Evolutionary conservation across 2,797 vertebrate genomes (phyloP).

Genomic region (Phrynocephalus guinanensis): DNA sequence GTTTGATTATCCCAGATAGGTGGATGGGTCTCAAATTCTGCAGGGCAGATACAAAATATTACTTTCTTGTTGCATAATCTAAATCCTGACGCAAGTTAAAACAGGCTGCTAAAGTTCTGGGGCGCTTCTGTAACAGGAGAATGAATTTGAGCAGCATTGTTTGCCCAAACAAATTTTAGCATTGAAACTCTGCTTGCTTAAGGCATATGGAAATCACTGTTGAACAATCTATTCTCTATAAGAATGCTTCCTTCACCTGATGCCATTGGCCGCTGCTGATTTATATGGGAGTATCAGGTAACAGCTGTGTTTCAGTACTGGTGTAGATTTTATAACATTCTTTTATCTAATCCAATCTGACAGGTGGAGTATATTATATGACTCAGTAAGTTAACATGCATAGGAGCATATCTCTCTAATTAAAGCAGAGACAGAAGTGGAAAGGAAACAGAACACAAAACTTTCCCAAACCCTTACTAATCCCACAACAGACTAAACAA

Average conservation of each 20-base stretch:
- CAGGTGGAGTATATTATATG: slow-evolving; percentile 15
- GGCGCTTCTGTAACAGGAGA: background rate
- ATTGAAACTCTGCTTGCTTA: background rate
- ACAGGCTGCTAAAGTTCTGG: background rate
- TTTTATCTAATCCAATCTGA: slow-evolving; percentile 30
- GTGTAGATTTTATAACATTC: slow-evolving; percentile 29
- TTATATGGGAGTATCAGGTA: slow-evolving; percentile 11
- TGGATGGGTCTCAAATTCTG: background rate
- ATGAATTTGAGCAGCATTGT: background rate
- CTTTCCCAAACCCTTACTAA: slow-evolving; percentile 11
- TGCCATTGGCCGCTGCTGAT: fast-evolving
- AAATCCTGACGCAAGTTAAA: background rate
- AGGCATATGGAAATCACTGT: background rate
- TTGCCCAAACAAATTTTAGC: background rate
- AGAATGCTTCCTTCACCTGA: background rate
- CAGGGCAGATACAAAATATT: background rate
- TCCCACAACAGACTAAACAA: background rate
- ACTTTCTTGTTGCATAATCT: background rate
- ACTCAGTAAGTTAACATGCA: background rate
- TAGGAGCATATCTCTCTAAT: background rate
- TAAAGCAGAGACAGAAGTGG: background rate
- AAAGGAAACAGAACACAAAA: background rate
- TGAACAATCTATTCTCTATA: fast-evolving
- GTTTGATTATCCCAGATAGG: background rate
- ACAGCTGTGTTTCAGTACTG: fast-evolving